Evolutionary conservation across 2,113 vertebrate species (phyloP).

Genomic region (Antigone vipio): DNA sequence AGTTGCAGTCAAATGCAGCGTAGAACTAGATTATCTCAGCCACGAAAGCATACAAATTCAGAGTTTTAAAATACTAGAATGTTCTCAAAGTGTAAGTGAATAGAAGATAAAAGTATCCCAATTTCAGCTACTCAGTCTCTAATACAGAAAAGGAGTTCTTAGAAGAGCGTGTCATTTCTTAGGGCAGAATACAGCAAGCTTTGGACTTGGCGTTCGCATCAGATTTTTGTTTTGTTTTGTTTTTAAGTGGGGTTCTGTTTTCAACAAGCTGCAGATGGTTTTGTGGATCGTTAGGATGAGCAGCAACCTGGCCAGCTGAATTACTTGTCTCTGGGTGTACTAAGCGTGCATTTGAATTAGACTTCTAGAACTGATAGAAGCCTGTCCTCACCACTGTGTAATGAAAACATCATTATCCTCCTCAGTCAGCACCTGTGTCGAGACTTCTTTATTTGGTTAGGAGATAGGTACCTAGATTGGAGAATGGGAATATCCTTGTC

Average conservation of each 20-base stretch:
- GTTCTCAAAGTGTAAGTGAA: neutral
- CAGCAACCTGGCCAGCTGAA: neutral
- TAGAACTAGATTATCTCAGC: conserved; percentile 1
- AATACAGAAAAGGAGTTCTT: neutral
- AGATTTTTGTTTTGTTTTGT: neutral
- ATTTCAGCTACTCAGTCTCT: neutral
- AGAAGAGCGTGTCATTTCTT: neutral
- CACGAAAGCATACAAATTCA: neutral
- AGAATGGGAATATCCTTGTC: conserved; percentile 22
- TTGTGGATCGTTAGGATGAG: neutral
- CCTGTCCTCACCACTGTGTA: neutral
- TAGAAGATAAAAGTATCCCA: neutral
- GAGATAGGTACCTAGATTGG: neutral
- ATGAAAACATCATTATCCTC: conserved; percentile 26
- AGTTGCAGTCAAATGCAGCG: neutral
- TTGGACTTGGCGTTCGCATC: neutral
- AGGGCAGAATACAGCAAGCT: neutral
- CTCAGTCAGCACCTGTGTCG: neutral
- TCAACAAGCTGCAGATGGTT: neutral
- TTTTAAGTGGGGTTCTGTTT: neutral
- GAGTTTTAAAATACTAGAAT: neutral
- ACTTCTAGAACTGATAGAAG: neutral
- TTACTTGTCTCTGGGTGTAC: neutral
- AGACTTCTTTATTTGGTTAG: conserved; percentile 1
- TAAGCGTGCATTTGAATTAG: neutral